Conservation (phyloP, 2,797 vertebrate genomes). For the Thamnophis elegans region DNA sequence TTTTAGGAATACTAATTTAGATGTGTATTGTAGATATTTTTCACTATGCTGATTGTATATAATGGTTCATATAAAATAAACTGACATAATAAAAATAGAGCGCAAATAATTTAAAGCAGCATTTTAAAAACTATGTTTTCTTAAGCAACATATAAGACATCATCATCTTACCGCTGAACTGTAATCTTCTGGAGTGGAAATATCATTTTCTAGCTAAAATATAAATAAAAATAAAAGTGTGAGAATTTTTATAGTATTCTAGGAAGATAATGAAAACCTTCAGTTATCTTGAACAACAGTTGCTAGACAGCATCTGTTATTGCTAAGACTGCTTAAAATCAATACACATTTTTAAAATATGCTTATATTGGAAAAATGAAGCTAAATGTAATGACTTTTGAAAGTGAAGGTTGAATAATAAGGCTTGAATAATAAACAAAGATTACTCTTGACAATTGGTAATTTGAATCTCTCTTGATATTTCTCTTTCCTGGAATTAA, state of each 20-base stretch:
- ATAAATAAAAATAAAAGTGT: slow-evolving; percentile 41
- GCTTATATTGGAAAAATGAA: neutral
- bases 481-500: neutral
- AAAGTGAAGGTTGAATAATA: neutral
- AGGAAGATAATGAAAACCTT: neutral
- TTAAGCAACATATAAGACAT: neutral
- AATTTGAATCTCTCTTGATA: neutral
- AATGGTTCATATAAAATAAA: neutral
- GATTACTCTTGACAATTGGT: neutral
- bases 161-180: slow-evolving; percentile 88
- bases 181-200: slow-evolving; percentile 91
- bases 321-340: neutral
- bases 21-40: neutral
- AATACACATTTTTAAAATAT: neutral
- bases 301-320: neutral
- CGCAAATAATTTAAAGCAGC: neutral
- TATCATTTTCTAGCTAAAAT: slow-evolving; percentile 90
- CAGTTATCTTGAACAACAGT: neutral
- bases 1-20: neutral
- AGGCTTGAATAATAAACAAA: neutral
- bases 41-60: neutral
- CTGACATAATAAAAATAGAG: neutral
- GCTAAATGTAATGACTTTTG: neutral
- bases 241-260: slow-evolving; percentile 7
- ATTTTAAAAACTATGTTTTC: neutral